Conservation (phyloP, 2,888 invertebrate species). For the Odontocolon sp. region DNA sequence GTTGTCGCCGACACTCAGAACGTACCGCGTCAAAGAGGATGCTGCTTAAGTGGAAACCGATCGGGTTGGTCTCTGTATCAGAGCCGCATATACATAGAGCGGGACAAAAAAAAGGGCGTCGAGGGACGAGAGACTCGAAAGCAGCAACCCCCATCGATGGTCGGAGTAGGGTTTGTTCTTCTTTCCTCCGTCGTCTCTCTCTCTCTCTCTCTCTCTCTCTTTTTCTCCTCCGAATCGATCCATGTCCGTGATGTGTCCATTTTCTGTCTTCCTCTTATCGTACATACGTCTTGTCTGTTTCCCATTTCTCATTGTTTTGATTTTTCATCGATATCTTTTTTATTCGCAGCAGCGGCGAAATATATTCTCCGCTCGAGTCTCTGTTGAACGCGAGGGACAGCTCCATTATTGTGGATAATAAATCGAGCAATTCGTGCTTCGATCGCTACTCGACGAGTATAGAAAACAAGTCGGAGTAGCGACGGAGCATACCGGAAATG, state of each 20-base stretch:
- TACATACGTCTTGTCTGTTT: too few relatives aligned
- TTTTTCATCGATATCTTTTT: neutral
- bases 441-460: too few relatives aligned
- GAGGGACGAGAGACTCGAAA: slow-evolving; percentile 19
- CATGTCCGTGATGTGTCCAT: slow-evolving; percentile 61
- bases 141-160: slow-evolving; percentile 4
- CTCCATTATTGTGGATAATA: too few relatives aligned
- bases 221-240: slow-evolving; percentile 63
- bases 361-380: too few relatives aligned
- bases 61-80: slow-evolving; percentile 48
- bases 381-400: too few relatives aligned
- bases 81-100: slow-evolving; percentile 8
- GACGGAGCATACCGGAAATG: too few relatives aligned
- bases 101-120: slow-evolving; percentile 26
- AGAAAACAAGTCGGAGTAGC: too few relatives aligned
- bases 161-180: slow-evolving; percentile 43
- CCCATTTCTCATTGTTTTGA: slow-evolving; percentile 26
- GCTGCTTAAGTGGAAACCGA: slow-evolving; percentile 64
- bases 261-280: slow-evolving; percentile 46
- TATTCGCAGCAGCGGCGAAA: neutral
- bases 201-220: slow-evolving; percentile 38
- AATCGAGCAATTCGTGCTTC: too few relatives aligned
- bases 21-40: slow-evolving; percentile 55
- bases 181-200: slow-evolving; percentile 43
- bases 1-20: slow-evolving; percentile 32